Evolutionary conservation across 2,888 invertebrate genomes (phyloP), one percentile per base, ranked within the genome.

Genomic region (Lymantria dispar): DNA sequence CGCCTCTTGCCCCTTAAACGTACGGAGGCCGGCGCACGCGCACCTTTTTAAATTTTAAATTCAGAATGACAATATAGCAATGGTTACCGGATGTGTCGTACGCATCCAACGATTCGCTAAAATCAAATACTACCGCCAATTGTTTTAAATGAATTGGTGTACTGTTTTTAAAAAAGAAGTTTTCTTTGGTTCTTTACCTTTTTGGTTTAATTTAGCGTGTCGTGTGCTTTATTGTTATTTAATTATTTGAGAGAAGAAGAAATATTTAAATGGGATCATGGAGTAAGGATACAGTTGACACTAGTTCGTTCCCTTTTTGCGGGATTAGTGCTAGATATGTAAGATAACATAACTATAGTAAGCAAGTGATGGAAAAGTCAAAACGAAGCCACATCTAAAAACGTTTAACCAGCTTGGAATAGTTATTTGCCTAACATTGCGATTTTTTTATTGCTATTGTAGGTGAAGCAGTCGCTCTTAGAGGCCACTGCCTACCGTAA

Each of bases 11-110:
- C 74, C 72, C 77, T 75, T 79, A 79, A 62, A 61, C 69, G 59
- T 62, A 59, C 73, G 80, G 83, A 84, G 87, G 85, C 79, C 79
- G 78, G 62, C 78, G 79, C 74, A 65, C 78, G 78, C 75, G 78
- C 78, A 76, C 74, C 70, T 77, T 68, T 62, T 73, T 70, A 75
- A 74, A 74, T 76, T 76, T 76, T 71, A 70, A 76, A 76, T 76
- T 72, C 60, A 64, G 62, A 77, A 78, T 75, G 76, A 83, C 79
- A 80, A 76, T 78, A 78, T 77, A 72, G 70, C 70, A 64, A 72
- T 70, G 52, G 69, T 68, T 74, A 70, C 78, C 81, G 84, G 82
- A 82, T 80, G 77, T 75, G 69, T 66, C 58, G 64, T 65, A 65
- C 64, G 61, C 56, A 56, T 69, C 65, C 70, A 75, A 71, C 72